Conservation (phyloP, 2,113 vertebrate species). For the Tupaia chinensis region DNA sequence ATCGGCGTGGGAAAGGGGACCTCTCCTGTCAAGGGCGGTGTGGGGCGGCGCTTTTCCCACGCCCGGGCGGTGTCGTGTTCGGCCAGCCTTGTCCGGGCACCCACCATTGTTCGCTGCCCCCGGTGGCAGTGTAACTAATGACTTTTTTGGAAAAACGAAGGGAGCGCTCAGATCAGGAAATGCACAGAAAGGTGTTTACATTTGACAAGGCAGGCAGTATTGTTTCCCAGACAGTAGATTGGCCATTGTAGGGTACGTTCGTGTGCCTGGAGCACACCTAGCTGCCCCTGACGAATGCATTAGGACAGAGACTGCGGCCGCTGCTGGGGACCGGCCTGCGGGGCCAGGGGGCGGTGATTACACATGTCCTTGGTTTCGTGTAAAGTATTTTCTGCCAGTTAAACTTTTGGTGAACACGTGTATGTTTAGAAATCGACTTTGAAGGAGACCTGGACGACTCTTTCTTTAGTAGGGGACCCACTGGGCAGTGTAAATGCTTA, state of each 20-base stretch:
- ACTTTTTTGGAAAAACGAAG: slow-evolving; percentile 79
- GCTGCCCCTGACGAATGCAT: neutral
- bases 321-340: too few species aligned
- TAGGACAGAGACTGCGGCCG: neutral
- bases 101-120: slow-evolving; percentile 88
- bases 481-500: neutral
- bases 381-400: neutral
- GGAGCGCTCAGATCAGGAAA: slow-evolving; percentile 85
- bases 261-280: slow-evolving; percentile 34
- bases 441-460: neutral
- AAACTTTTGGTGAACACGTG: neutral
- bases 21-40: slow-evolving; percentile 69
- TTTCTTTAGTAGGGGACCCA: neutral
- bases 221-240: slow-evolving; percentile 68
- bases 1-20: slow-evolving; percentile 90
- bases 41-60: slow-evolving; percentile 90
- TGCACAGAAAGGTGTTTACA: slow-evolving; percentile 76
- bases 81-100: slow-evolving; percentile 85
- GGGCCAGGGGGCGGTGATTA: neutral
- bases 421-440: neutral
- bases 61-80: slow-evolving; percentile 85
- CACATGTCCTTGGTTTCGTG: neutral
- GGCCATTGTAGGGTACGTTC: neutral
- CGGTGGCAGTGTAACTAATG: slow-evolving; percentile 88
- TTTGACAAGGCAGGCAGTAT: slow-evolving; percentile 70